A percentile compares a stretch with the other conserved stretches of the same genome.
Evolutionary conservation across 2,888 invertebrate species (phyloP).

Genomic region (Phytoseiulus persimilis): DNA sequence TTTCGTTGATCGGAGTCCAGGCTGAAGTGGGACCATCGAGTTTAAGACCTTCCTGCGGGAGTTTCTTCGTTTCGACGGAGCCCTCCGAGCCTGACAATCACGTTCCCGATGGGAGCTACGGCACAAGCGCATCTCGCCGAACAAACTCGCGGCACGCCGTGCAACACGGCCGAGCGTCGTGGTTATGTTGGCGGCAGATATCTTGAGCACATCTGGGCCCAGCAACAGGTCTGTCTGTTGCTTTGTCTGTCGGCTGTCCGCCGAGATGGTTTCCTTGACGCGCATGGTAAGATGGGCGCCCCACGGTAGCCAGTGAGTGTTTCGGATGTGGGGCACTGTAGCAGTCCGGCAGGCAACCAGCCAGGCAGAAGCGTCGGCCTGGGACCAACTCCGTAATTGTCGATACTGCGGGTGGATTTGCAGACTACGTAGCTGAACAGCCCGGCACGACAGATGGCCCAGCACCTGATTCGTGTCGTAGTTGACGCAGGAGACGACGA

Average conservation of each 20-base stretch:
- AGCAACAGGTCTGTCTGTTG: not conserved
- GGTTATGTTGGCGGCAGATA: not conserved
- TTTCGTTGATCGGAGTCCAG: too few species aligned
- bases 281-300: constrained; percentile 5
- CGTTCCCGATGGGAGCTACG: too few species aligned
- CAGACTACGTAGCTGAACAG: not conserved
- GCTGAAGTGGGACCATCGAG: too few species aligned
- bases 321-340: not conserved
- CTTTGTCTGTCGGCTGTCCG: not conserved
- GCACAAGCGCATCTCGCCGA: too few species aligned
- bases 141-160: not conserved
- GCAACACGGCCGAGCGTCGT: not conserved
- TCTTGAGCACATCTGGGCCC: not conserved
- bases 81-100: too few species aligned
- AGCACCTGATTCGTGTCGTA: not conserved
- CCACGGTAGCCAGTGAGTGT: not conserved
- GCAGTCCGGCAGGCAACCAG: not conserved
- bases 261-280: not conserved
- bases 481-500: not conserved
- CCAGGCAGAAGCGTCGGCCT: not conserved
- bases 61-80: too few species aligned
- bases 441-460: not conserved
- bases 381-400: not conserved
- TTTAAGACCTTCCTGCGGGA: too few species aligned
- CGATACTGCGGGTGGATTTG: not conserved